Conservation (phyloP, 2,888 invertebrate genomes). For the Andrena hattorfiana region DNA sequence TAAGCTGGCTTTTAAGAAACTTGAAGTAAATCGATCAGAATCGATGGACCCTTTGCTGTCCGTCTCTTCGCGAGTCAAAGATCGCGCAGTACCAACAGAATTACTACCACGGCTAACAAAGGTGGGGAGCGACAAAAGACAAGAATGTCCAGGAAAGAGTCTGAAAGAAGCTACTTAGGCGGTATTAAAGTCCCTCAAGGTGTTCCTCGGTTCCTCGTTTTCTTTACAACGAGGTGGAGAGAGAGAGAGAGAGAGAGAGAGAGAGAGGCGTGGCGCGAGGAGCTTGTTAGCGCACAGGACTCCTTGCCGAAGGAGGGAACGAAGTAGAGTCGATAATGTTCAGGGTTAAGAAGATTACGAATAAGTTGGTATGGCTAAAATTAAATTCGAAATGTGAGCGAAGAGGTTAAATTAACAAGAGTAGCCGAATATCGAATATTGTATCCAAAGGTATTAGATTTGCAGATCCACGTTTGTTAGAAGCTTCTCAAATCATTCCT, state of each 20-base stretch:
- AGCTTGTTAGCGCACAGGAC: background rate
- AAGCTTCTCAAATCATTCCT: too few relatives aligned
- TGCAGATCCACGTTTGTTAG: too few relatives aligned
- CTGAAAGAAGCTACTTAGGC: conserved; percentile 5
- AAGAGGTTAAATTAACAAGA: conserved; percentile 73
- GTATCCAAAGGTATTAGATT: too few relatives aligned
- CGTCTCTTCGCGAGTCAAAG: background rate
- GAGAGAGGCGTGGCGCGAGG: background rate
- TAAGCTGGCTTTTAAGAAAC: too few relatives aligned
- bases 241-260: too few relatives aligned
- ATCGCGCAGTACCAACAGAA: background rate
- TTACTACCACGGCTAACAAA: background rate
- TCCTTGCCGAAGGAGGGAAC: background rate
- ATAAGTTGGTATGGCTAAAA: conserved; percentile 52
- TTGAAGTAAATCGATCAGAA: background rate
- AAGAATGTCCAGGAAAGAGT: background rate
- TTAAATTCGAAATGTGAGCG: conserved; percentile 63
- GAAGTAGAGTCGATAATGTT: background rate
- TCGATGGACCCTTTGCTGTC: background rate
- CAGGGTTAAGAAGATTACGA: background rate
- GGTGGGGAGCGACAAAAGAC: background rate
- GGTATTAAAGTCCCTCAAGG: background rate
- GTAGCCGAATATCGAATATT: conserved; percentile 16
- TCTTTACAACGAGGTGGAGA: background rate
- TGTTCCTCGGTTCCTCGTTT: background rate